Evolutionary conservation across 1,140 invertebrate species (phyloP).

Genomic region (Brachionus angularis): DNA sequence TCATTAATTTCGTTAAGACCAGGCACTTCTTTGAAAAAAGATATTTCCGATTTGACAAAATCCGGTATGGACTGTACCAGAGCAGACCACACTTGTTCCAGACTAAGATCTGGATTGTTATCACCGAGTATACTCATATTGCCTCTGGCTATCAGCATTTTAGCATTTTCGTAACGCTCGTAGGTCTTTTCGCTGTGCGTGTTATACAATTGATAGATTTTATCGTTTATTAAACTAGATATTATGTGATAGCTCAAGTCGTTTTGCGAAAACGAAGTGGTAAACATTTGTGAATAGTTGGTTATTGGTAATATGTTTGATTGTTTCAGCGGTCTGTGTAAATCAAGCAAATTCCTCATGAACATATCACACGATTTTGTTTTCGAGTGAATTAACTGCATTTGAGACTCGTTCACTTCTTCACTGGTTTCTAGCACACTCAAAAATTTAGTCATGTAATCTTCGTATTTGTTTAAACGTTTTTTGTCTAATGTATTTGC

Average conservation of each 20-base stretch:
- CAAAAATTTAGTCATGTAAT: slow-evolving; percentile 36
- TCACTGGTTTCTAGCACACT: neutral
- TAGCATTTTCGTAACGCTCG: slow-evolving; percentile 15
- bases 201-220: slow-evolving; percentile 39
- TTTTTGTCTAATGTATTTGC: too few relatives aligned
- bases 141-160: neutral
- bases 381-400: neutral
- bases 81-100: neutral
- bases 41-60: neutral
- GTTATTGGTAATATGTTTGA: slow-evolving; percentile 5
- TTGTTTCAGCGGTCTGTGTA: neutral
- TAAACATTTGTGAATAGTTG: slow-evolving; percentile 23
- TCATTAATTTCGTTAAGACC: slow-evolving; percentile 29
- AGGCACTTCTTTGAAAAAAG: slow-evolving; percentile 32
- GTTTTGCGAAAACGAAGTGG: slow-evolving; percentile 9
- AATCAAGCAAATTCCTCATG: slow-evolving; percentile 22
- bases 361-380: neutral
- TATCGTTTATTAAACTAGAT: slow-evolving; percentile 32
- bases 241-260: slow-evolving; percentile 25
- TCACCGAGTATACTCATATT: neutral
- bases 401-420: neutral
- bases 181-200: slow-evolving; percentile 7
- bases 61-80: slow-evolving; percentile 1
- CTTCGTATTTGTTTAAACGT: neutral
- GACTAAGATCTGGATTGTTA: neutral